Evolutionary conservation across 2,113 vertebrate genomes (phyloP).

Genomic region (Notarius quadriscutis): DNA sequence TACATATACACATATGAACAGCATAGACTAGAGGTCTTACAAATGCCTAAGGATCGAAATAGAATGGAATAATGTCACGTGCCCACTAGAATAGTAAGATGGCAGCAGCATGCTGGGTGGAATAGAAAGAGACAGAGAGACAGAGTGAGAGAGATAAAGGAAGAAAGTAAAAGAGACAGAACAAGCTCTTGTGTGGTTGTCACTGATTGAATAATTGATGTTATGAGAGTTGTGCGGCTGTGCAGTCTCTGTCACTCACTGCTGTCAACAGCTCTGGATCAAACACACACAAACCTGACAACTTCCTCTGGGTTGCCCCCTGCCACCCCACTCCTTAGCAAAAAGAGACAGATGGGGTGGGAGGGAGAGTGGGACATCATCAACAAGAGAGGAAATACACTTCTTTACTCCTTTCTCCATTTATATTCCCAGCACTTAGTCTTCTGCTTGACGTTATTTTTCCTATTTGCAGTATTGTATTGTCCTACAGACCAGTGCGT

Average conservation of each 20-base stretch:
- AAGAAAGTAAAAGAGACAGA: not conserved
- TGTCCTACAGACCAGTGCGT: not conserved
- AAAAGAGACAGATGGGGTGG: constrained; percentile 10
- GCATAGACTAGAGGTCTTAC: not conserved
- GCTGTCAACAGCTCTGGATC: constrained; percentile 51
- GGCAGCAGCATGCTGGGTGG: constrained; percentile 17
- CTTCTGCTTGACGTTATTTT: constrained; percentile 28
- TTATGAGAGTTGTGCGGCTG: constrained; percentile 53
- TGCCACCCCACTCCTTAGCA: constrained; percentile 31
- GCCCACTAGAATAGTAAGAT: constrained; percentile 20
- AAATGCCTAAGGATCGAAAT: constrained; percentile 21
- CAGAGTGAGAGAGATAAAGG: not conserved
- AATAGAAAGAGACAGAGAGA: constrained; percentile 10
- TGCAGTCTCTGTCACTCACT: constrained; percentile 52
- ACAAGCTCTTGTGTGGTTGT: constrained; percentile 32
- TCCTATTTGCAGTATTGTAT: not conserved
- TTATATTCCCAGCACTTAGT: not conserved
- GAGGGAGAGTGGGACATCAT: constrained; percentile 28
- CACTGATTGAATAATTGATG: constrained; percentile 61
- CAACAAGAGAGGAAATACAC: not conserved
- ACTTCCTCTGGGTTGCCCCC: constrained; percentile 49
- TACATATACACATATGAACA: not conserved
- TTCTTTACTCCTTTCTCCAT: not conserved
- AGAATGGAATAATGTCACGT: not conserved
- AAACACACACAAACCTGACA: constrained; percentile 52